Percentiles rank a stretch among this genome's conserved stretches.
Evolutionary conservation across 2,113 vertebrate species (phyloP).

Genomic region (Stomatorhinus ivindoensis): DNA sequence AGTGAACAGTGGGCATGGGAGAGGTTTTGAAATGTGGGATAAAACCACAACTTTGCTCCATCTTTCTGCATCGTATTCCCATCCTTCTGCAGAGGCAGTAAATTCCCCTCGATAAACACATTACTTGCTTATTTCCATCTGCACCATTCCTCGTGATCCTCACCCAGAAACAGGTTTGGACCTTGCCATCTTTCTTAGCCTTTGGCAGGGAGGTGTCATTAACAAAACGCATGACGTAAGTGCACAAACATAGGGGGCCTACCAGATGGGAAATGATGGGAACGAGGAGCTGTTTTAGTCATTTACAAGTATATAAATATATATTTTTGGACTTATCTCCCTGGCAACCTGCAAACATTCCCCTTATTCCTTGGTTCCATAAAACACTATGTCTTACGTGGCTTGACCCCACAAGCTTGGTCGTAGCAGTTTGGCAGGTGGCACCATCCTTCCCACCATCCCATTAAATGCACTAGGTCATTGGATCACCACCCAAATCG

Average conservation of each 20-base stretch:
- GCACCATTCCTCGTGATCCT: slow-evolving; percentile 24
- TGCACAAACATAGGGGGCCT: slow-evolving; percentile 29
- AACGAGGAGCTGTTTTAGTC: slow-evolving; percentile 48
- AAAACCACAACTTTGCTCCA: background rate
- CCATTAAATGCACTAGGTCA: background rate
- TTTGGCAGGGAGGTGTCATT: slow-evolving; percentile 26
- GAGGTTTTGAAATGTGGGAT: background rate
- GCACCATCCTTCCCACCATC: background rate
- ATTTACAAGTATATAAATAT: slow-evolving; percentile 52
- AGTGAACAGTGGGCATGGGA: background rate
- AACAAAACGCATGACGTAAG: slow-evolving; percentile 35
- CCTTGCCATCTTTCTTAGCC: slow-evolving; percentile 19
- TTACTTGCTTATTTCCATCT: background rate
- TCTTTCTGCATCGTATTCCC: background rate
- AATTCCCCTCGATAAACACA: background rate
- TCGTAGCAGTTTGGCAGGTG: background rate
- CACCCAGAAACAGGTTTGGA: slow-evolving; percentile 16
- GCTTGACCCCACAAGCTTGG: slow-evolving; percentile 27
- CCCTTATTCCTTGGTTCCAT: slow-evolving; percentile 37
- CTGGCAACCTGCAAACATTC: slow-evolving; percentile 56
- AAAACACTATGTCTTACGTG: slow-evolving; percentile 42
- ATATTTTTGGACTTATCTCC: slow-evolving; percentile 44
- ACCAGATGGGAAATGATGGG: slow-evolving; percentile 45
- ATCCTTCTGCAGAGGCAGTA: background rate
- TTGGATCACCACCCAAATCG: background rate